Evolutionary conservation across 2,888 invertebrate genomes (phyloP).

Genomic region (Peribatodes rhomboidaria): DNA sequence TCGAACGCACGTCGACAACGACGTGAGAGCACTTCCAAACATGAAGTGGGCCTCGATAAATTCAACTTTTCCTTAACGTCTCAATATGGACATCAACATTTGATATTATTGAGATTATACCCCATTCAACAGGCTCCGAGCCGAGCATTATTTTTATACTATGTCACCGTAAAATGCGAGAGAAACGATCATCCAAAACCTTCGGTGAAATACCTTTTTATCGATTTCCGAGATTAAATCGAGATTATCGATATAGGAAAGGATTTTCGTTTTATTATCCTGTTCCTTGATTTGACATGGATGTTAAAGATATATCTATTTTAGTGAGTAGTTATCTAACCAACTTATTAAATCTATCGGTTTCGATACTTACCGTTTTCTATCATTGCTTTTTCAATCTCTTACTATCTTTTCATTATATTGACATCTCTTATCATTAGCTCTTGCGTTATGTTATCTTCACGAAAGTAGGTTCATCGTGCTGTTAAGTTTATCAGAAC

Average conservation of each 20-base stretch:
- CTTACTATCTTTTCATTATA: neutral
- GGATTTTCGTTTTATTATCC: constrained; percentile 4
- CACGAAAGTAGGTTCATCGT: constrained; percentile 29
- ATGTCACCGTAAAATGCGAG: constrained; percentile 42
- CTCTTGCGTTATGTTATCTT: constrained; percentile 31
- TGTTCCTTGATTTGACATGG: constrained; percentile 6
- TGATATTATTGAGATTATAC: constrained; percentile 57
- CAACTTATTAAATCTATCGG: neutral
- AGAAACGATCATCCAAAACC: constrained; percentile 36
- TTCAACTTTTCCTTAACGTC: constrained; percentile 63
- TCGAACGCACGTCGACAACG: constrained; percentile 9
- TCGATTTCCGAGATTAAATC: constrained; percentile 35
- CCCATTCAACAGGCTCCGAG: constrained; percentile 34
- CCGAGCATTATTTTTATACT: constrained; percentile 38
- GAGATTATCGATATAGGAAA: constrained; percentile 15
- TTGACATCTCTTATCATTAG: constrained; percentile 20
- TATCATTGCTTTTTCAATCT: neutral
- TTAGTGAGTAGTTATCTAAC: neutral
- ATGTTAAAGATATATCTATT: neutral
- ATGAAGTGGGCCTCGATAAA: constrained; percentile 28
- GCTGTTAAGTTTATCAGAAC: constrained; percentile 36
- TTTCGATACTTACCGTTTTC: constrained; percentile 3
- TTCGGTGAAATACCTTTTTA: constrained; percentile 35
- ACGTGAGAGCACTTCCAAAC: constrained; percentile 20
- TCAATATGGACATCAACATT: constrained; percentile 60